Evolutionary conservation across 2,888 invertebrate species (phyloP).

Genomic region (Laothoe populi): DNA sequence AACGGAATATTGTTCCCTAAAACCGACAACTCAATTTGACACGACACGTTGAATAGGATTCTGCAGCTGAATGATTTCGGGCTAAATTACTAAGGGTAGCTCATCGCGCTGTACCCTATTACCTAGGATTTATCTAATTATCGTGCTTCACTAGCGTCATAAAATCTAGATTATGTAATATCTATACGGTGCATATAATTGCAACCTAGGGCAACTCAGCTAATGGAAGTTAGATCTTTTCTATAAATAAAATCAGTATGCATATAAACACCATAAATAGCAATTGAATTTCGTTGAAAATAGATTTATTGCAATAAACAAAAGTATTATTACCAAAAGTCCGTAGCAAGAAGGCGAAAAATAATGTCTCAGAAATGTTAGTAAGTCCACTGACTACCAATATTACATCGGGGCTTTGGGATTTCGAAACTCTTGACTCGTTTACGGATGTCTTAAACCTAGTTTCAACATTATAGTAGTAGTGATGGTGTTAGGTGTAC

Average conservation of each 20-base stretch:
- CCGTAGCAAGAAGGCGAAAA: conserved; percentile 14
- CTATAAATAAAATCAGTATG: no score
- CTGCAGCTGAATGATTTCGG: not conserved
- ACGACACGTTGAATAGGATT: conserved; percentile 4
- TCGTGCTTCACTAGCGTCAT: not conserved
- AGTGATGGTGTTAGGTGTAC: no score
- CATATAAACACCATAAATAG: no score
- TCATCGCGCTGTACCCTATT: not conserved
- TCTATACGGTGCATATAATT: no score
- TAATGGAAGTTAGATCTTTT: no score
- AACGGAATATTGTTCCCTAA: conserved; percentile 7
- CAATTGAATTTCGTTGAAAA: not conserved
- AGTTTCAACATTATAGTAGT: no score
- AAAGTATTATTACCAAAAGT: no score
- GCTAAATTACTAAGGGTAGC: not conserved
- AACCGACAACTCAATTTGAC: conserved; percentile 18
- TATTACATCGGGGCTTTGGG: conserved; percentile 24
- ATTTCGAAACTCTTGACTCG: conserved; percentile 23
- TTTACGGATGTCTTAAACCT: conserved; percentile 11
- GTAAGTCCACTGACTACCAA: conserved; percentile 23
- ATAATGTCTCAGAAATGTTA: conserved; percentile 24
- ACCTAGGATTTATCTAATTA: not conserved
- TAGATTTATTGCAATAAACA: no score
- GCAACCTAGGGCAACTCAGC: no score
- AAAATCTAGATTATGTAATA: no score